Evolutionary conservation across 2,888 invertebrate species (phyloP).

Genomic region (Steinernema carpocapsae): DNA sequence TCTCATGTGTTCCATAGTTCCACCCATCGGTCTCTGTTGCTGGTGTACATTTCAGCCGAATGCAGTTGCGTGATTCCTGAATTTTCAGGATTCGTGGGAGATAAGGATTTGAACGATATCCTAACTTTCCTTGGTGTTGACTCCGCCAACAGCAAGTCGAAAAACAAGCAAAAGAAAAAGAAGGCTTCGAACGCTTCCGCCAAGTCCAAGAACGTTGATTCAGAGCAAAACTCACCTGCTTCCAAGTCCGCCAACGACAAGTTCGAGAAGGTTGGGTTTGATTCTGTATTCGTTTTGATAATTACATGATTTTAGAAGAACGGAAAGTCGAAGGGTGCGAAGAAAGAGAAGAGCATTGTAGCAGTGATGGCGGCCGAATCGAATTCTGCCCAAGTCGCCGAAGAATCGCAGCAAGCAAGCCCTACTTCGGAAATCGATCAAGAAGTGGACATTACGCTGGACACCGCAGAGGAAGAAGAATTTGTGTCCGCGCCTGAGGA

Average conservation of each 20-base stretch:
- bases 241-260: no score
- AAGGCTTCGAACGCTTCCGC: neutral
- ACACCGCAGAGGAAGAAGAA: slow-evolving; percentile 26
- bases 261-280: no score
- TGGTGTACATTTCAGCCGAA: neutral
- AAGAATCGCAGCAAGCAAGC: neutral
- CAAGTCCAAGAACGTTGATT: neutral
- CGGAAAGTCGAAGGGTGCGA: neutral
- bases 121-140: neutral
- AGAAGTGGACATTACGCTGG: slow-evolving; percentile 17
- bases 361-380: neutral
- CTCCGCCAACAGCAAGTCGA: neutral
- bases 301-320: neutral
- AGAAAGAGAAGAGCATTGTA: neutral
- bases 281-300: no score
- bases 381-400: neutral
- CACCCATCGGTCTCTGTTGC: no score
- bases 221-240: neutral
- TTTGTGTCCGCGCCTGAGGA: slow-evolving; percentile 18
- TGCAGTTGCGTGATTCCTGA: neutral
- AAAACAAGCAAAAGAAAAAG: slow-evolving; percentile 23
- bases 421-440: slow-evolving; percentile 1
- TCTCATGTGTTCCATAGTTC: no score
- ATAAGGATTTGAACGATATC: neutral
- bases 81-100: slow-evolving; percentile 17